phyloP scores from a whole-genome alignment of 2,113 vertebrate genomes.

The Morone saxatilis region DNA sequence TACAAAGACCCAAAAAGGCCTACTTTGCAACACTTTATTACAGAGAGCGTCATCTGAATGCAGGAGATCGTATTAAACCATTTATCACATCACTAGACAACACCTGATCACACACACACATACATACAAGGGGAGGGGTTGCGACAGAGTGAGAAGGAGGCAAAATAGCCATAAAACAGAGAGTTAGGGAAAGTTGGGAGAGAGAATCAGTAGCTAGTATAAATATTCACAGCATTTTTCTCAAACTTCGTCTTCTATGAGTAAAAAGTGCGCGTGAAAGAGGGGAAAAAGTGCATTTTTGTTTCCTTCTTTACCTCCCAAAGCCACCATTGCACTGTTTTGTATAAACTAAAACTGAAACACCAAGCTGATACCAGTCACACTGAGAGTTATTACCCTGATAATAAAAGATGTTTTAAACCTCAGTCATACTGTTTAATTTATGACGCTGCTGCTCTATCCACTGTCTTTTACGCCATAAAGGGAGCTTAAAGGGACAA shows the following conservation, averaged over 20 bases:
- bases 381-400: slow-evolving; percentile 59
- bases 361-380: slow-evolving; percentile 42
- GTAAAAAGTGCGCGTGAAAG: slow-evolving; percentile 35
- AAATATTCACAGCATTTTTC: slow-evolving; percentile 34
- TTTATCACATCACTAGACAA: neutral
- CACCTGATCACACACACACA: slow-evolving; percentile 23
- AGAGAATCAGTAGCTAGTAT: slow-evolving; percentile 11
- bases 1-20: neutral
- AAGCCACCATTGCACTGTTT: slow-evolving; percentile 75
- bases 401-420: slow-evolving; percentile 69
- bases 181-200: neutral
- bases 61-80: neutral
- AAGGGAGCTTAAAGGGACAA: slow-evolving; percentile 72
- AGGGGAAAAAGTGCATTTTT: slow-evolving; percentile 26
- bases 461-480: slow-evolving; percentile 65
- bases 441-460: slow-evolving; percentile 67
- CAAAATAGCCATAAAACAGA: slow-evolving; percentile 48
- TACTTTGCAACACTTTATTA: neutral
- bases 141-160: slow-evolving; percentile 24
- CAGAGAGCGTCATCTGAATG: neutral
- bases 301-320: slow-evolving; percentile 52
- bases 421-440: slow-evolving; percentile 71
- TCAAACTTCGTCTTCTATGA: slow-evolving; percentile 34
- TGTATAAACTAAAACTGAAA: slow-evolving; percentile 63
- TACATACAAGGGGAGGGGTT: slow-evolving; percentile 1